These are phyloP conservation scores for Epinotia demarniana DNA, from an alignment of 2,888 invertebrate genomes.

Conservation along the genomic window DNA sequence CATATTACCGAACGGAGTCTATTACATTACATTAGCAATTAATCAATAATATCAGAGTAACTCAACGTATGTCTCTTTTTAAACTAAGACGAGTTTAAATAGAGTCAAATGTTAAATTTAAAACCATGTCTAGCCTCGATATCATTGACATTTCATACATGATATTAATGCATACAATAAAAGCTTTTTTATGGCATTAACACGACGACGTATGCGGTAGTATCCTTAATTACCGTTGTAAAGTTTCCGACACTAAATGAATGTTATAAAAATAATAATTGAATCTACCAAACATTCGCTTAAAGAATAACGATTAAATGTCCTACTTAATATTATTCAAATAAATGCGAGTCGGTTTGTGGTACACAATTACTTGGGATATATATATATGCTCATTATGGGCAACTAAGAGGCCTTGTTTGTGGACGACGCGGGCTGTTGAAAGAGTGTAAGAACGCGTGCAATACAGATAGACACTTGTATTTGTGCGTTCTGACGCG, in stretches of 20 bases:
- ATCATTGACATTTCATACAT: background rate
- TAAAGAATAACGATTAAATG: slow-evolving; percentile 44
- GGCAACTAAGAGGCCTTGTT: background rate
- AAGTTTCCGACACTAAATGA: background rate
- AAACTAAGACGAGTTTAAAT: background rate
- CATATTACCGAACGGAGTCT: background rate
- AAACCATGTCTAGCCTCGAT: background rate
- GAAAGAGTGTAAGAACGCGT: background rate
- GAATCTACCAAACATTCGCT: slow-evolving; percentile 42
- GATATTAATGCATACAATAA: background rate
- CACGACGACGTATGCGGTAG: background rate
- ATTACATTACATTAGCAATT: too few relatives aligned
- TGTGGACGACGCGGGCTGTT: background rate
- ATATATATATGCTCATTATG: background rate
- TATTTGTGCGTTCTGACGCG: background rate
- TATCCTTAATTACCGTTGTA: background rate
- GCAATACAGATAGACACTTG: background rate
- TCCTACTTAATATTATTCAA: slow-evolving; percentile 46
- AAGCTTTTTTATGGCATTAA: background rate
- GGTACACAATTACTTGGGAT: slow-evolving; percentile 44
- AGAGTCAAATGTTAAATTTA: background rate
- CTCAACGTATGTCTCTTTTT: background rate
- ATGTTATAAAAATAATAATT: slow-evolving; percentile 46
- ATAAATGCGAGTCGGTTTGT: slow-evolving; percentile 51
- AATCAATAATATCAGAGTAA: background rate